These are phyloP conservation scores for Adelognathus sp. DNA, from an alignment of 2,888 invertebrate species.

Conservation along the genomic window DNA sequence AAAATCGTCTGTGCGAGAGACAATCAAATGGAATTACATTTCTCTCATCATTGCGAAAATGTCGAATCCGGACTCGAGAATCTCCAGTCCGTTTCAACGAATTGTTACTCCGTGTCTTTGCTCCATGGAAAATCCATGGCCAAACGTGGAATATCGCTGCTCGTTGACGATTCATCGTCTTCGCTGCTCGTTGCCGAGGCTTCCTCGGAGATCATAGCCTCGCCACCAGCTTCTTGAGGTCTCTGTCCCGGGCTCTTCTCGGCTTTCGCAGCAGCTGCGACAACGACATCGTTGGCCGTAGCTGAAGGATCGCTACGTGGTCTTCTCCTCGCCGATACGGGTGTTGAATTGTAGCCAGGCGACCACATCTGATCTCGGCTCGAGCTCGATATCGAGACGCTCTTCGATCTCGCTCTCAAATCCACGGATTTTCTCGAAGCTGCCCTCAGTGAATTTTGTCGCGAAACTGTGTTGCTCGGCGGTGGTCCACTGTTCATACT, in stretches of 20 bases:
- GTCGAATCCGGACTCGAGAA: not conserved
- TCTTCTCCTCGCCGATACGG: constrained; percentile 67
- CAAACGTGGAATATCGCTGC: constrained; percentile 77
- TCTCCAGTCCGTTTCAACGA: constrained; percentile 58
- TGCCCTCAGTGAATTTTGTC: constrained; percentile 74
- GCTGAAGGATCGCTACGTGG: constrained; percentile 75
- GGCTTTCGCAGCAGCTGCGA: constrained; percentile 79
- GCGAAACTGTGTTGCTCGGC: constrained; percentile 64
- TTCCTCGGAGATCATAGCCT: constrained; percentile 86
- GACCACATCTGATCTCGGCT: constrained; percentile 66
- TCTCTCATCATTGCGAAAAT: not conserved
- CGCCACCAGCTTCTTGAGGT: constrained; percentile 87
- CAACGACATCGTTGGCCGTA: constrained; percentile 79
- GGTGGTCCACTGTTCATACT: constrained; percentile 57
- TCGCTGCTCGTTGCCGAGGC: constrained; percentile 78
- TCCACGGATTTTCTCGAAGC: constrained; percentile 69
- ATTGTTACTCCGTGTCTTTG: constrained; percentile 63
- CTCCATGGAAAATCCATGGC: constrained; percentile 68
- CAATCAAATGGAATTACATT: not conserved
- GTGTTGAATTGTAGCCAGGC: constrained; percentile 75
- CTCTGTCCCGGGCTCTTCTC: constrained; percentile 83
- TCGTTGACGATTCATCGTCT: constrained; percentile 78
- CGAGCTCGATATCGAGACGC: constrained; percentile 73
- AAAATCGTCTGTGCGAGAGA: not conserved
- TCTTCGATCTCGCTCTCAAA: constrained; percentile 75